Evolutionary conservation across 2,797 vertebrate genomes (phyloP), one percentile per base, ranked within the genome.

Genomic region (Acestrorhynchus altus): DNA sequence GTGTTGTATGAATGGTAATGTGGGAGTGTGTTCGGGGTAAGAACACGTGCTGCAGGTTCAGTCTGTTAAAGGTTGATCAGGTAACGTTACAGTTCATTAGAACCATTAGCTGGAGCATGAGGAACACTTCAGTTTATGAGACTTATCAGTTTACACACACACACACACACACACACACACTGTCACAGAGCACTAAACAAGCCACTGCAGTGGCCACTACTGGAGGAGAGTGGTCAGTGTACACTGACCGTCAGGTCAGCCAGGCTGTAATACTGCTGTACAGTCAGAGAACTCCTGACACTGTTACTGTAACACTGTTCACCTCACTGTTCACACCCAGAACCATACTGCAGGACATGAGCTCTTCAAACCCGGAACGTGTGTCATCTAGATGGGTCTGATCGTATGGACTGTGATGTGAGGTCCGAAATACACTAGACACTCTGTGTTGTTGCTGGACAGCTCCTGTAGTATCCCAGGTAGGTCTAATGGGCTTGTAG

Each of bases 21-120:
- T n/a, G n/a, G n/a, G n/a, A 6, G 31, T 35, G 31, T 35, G 31
- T 35, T 2, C 6, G 31, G 31, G 6, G 6, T 2, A 6, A 35
- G 31, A 6, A 6, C 47, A 78, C 18, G 66, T 73, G 80, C 51
- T 16, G 54, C 54, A 73, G 79, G 66, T 69, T 77, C 26, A 47
- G 59, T 44, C 18, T 74, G 76, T 65, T 74, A 59, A 64, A 70
- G 65, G 76, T 78, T 1, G 4, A 69, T 60, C 51, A 26, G 59
- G 31, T 70, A 71, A 59, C 65, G 63, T 75, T 78, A 74, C 44
- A 28, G 47, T 72, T 66, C 54, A 75, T 78, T 78, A 63, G 49
- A 44, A 28, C 20, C 64, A 81, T 56, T 78, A 65, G 49, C 51
- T 70, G 28, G 47, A 59, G 60, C 47, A 59, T 40, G 54, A 63